Conservation (phyloP, 2,888 invertebrate genomes). For the Rhagonycha lutea region DNA sequence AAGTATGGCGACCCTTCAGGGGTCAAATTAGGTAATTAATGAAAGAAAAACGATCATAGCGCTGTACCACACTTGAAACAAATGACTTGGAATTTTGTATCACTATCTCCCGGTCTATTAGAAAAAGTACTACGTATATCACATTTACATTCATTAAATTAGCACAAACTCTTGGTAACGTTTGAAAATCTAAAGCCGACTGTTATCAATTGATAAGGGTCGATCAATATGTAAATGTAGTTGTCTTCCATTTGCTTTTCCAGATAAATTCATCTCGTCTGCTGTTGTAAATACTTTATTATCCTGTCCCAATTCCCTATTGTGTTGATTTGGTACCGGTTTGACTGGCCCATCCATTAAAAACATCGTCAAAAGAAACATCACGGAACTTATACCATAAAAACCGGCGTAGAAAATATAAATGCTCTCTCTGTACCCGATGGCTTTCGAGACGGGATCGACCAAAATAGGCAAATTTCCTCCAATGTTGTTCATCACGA, state of each 20-base stretch:
- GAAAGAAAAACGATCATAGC: no score
- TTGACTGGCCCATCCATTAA: conserved; percentile 70
- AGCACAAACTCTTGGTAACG: background rate
- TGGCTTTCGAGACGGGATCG: conserved; percentile 79
- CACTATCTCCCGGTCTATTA: no score
- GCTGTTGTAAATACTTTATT: conserved; percentile 48
- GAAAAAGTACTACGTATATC: background rate
- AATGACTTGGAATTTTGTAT: no score
- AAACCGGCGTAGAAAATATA: conserved; percentile 89
- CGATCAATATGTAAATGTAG: conserved; percentile 17
- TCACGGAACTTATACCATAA: conserved; percentile 82
- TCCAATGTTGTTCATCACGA: conserved; percentile 92
- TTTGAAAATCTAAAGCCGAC: conserved; percentile 28
- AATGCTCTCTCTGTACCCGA: conserved; percentile 82
- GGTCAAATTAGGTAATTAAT: no score
- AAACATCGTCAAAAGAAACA: conserved; percentile 82
- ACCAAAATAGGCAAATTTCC: conserved; percentile 88
- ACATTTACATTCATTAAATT: background rate
- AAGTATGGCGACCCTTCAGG: no score
- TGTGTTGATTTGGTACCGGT: conserved; percentile 38
- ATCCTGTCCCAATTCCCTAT: conserved; percentile 46
- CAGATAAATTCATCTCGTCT: conserved; percentile 45
- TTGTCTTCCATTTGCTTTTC: conserved; percentile 24
- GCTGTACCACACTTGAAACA: no score
- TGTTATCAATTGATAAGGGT: conserved; percentile 27